phyloP scores from a whole-genome alignment of 2,797 vertebrate species.

The Basileuterus tristriatus region DNA sequence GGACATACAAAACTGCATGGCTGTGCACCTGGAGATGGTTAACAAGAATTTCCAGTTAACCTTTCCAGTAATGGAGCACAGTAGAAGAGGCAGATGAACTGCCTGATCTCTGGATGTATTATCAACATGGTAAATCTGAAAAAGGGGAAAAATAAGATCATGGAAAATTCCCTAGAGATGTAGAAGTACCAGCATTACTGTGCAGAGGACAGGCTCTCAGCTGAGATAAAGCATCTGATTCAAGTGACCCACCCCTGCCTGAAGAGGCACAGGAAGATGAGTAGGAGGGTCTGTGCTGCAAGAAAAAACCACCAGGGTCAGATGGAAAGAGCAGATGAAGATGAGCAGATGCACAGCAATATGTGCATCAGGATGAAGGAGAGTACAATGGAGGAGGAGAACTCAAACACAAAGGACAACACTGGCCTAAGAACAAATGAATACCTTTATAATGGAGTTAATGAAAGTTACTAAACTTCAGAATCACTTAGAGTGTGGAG shows the following conservation, averaged over 20 bases:
- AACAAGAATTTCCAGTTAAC: neutral
- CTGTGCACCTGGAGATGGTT: neutral
- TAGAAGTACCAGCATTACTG: neutral
- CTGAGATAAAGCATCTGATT: neutral
- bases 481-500: neutral
- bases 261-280: neutral
- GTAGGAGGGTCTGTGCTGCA: neutral
- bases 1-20: neutral
- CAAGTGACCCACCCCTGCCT: neutral
- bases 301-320: neutral
- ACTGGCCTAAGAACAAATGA: neutral
- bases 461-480: neutral
- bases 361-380: neutral
- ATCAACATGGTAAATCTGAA: neutral
- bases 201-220: neutral
- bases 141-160: neutral
- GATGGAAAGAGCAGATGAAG: neutral
- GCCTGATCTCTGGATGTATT: neutral
- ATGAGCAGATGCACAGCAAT: neutral
- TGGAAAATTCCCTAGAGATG: neutral
- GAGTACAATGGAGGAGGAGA: neutral
- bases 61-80: neutral
- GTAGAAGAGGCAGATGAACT: neutral
- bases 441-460: neutral
- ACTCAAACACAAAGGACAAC: neutral